Evolutionary conservation across 2,113 vertebrate species (phyloP).

Genomic region (Cyphomyrus plagiostoma): DNA sequence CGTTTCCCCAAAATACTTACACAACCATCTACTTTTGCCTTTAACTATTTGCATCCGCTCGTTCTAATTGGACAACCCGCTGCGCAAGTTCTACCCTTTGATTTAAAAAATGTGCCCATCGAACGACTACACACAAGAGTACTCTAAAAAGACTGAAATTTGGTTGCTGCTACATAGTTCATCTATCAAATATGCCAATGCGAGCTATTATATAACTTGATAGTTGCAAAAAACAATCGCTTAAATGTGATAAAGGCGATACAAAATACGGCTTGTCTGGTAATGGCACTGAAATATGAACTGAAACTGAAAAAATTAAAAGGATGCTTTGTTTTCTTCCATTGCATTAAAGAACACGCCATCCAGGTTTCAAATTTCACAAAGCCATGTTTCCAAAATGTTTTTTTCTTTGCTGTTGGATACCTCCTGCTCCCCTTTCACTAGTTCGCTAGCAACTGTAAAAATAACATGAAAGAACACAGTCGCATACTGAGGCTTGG

Average conservation of each 20-base stretch:
- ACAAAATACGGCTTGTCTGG: neutral
- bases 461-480: constrained; percentile 1
- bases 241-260: constrained; percentile 1
- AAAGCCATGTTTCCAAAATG: constrained; percentile 33
- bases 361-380: constrained; percentile 60
- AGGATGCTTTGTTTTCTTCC: constrained; percentile 14
- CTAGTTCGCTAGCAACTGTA: neutral
- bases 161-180: neutral
- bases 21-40: neutral
- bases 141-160: neutral
- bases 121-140: neutral
- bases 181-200: neutral
- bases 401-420: neutral
- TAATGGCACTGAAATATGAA: neutral
- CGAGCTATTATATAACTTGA: neutral
- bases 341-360: neutral
- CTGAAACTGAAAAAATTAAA: constrained; percentile 8
- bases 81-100: neutral
- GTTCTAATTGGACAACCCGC: neutral
- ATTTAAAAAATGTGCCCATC: neutral
- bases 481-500: neutral
- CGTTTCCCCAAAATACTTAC: neutral
- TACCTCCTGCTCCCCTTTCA: neutral
- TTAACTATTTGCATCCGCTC: neutral
- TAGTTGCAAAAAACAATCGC: neutral